phyloP scores from a whole-genome alignment of 2,888 invertebrate species.

The Eupithecia centaureata region DNA sequence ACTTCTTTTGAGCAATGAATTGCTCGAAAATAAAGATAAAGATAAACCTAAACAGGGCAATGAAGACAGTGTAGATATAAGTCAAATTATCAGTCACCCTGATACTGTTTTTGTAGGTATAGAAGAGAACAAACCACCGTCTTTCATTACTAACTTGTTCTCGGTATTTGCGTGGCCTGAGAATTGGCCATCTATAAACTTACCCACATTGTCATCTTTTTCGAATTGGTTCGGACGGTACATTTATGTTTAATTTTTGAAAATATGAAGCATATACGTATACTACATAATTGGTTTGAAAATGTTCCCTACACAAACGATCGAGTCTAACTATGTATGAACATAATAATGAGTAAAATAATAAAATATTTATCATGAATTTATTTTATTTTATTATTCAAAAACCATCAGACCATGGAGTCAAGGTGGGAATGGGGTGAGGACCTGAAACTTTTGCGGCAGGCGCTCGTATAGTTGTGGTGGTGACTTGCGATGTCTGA shows the following conservation, averaged over 20 bases:
- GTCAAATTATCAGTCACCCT: conserved; percentile 19
- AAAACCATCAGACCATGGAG: conserved; percentile 62
- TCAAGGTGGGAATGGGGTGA: conserved; percentile 57
- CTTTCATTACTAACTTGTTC: neutral
- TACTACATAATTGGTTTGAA: neutral
- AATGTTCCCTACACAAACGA: neutral
- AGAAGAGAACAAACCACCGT: conserved; percentile 15
- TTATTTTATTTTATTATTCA: conserved; percentile 45
- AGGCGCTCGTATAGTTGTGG: conserved; percentile 18
- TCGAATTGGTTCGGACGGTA: conserved; percentile 26
- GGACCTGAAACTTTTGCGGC: conserved; percentile 28
- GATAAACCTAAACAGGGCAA: conserved; percentile 20
- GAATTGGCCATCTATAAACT: conserved; percentile 19
- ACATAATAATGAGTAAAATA: neutral
- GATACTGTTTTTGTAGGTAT: conserved; percentile 11
- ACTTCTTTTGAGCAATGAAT: conserved; percentile 9
- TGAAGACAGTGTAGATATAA: neutral
- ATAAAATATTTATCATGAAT: neutral
- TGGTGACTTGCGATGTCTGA: conserved; percentile 15
- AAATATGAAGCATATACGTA: neutral
- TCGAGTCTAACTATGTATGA: neutral
- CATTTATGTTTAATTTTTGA: conserved; percentile 13
- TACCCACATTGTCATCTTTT: conserved; percentile 26
- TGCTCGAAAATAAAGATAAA: conserved; percentile 1
- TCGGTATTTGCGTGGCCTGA: conserved; percentile 14